Base-by-base conservation (phyloP, 2,888 invertebrate genomes). In the Sarcophaga variegata region DNA sequence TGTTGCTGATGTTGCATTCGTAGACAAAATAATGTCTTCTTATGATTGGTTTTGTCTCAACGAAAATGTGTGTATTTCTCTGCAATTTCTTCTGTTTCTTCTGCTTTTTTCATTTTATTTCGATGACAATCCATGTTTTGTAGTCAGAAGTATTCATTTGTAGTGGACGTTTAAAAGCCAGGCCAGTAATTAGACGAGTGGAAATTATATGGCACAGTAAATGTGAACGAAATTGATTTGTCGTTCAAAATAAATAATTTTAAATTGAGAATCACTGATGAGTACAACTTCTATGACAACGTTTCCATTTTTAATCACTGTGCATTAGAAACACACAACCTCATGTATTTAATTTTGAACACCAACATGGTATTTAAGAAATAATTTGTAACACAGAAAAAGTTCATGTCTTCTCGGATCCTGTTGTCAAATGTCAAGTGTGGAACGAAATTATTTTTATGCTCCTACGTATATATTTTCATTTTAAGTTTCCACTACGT, bases 1-100 rank as follows among this genome's bases (percentile, higher is more conserved):
- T 62, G 69, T 70, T 83, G 86, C 86, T 84, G 86, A 86, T 86
- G 86, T 75, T 84, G 84, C 87, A 87, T 82, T 87, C 78, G 79
- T 76, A 63, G 81, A 84, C 84, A 87, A 87, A 75, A 84, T 81
- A 81, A 79, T 79, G 81, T 87, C 81, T 64, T 78, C 84, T 79
- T 87, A 84, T 86, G 86, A 87, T 84, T 81, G 87, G 79, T 79
- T 84, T 87, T 87, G 78, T 78, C 67, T 81, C 22, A 45, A 45
- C 4, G 14, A 69, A 72, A 69, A 69, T 47, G n/a, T 76, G 37
- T 77, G 64, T 60, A 12, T 64, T 69, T 25, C 22, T 3, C 14
- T 17, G 54, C 12, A n/a, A 67, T 63, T 74, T 69, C 54, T 64
- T 72, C 8, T 12, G 12, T 54, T 54, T 54, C 17, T 54, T 54